Evolutionary conservation across 2,113 vertebrate species (phyloP).

Genomic region (Arenaria interpres): DNA sequence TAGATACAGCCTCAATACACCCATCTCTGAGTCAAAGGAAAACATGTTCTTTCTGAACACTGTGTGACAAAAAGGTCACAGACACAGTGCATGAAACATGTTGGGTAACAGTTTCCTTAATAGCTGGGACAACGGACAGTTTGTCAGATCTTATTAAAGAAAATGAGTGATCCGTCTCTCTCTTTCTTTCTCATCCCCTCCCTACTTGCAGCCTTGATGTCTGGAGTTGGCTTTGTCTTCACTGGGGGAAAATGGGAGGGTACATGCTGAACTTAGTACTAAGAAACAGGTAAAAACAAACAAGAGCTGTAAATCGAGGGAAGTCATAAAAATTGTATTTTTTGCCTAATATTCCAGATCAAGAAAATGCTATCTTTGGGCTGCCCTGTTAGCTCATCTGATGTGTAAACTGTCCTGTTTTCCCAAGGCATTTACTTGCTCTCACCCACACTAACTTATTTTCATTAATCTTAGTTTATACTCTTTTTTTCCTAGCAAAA

Average conservation of each 20-base stretch:
- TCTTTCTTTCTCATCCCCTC: not conserved
- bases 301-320: not conserved
- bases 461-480: not conserved
- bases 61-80: not conserved
- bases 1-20: not conserved
- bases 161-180: not conserved
- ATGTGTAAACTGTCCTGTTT: not conserved
- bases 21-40: not conserved
- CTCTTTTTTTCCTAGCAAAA: not conserved
- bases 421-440: not conserved
- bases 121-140: not conserved
- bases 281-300: not conserved
- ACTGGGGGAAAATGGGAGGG: not conserved
- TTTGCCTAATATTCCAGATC: not conserved
- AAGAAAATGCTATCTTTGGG: not conserved
- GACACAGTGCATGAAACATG: not conserved
- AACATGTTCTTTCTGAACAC: not conserved
- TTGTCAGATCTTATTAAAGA: not conserved
- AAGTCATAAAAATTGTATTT: not conserved
- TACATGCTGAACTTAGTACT: not conserved
- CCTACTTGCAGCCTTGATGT: not conserved
- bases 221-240: not conserved
- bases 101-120: not conserved
- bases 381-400: not conserved
- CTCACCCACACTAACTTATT: not conserved